A percentile compares a stretch with the other conserved stretches of the same genome.
Conservation (phyloP, 2,797 vertebrate genomes). For the Sarcophilus harrisii region DNA sequence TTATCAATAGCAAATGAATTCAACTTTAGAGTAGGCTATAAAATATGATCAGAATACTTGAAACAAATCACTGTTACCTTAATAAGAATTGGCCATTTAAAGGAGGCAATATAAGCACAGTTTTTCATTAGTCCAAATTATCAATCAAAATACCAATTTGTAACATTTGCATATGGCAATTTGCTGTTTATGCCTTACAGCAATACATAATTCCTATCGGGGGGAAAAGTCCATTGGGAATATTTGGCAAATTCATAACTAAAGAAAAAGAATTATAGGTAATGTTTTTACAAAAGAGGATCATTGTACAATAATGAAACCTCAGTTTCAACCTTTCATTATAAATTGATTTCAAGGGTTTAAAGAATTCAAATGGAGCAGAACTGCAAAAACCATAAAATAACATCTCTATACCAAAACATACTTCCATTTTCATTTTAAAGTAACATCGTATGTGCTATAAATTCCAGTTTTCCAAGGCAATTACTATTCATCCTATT, state of each 20-base stretch:
- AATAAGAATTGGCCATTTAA: slow-evolving; percentile 27
- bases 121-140: slow-evolving; percentile 32
- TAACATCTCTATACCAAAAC: slow-evolving; percentile 26
- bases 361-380: slow-evolving; percentile 41
- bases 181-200: slow-evolving; percentile 28
- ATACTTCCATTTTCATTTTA: slow-evolving; percentile 21
- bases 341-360: slow-evolving; percentile 42
- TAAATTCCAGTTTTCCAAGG: slow-evolving; percentile 29
- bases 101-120: slow-evolving; percentile 34
- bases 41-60: slow-evolving; percentile 43
- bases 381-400: slow-evolving; percentile 12
- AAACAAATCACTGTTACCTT: slow-evolving; percentile 60
- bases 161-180: slow-evolving; percentile 41
- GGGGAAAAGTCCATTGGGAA: not conserved
- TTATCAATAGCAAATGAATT: slow-evolving; percentile 58
- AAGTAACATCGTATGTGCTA: not conserved
- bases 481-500: slow-evolving; percentile 1
- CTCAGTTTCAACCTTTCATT: slow-evolving; percentile 34
- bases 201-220: slow-evolving; percentile 1
- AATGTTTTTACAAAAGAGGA: not conserved
- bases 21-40: slow-evolving; percentile 60
- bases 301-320: slow-evolving; percentile 28
- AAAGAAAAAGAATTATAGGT: slow-evolving; percentile 49
- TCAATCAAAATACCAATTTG: slow-evolving; percentile 42
- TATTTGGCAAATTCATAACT: slow-evolving; percentile 35